Evolutionary conservation across 2,888 invertebrate species (phyloP), one percentile per base, ranked within the genome.

Genomic region (Horisme vitalbata): DNA sequence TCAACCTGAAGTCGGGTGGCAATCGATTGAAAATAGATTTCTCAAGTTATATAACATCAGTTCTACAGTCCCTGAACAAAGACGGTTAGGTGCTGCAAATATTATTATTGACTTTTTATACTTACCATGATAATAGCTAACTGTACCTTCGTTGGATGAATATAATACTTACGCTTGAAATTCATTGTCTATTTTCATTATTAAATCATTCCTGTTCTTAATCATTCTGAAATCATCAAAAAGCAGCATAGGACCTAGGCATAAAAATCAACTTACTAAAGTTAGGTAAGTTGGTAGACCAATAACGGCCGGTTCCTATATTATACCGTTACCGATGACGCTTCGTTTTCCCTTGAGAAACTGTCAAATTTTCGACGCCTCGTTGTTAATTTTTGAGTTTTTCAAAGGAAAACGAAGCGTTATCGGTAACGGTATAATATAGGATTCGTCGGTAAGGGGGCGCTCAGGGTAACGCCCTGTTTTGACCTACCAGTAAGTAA

Each of bases 21-120:
- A 91, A 91, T 61, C 86, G 91, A 48, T 76, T 93, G 36, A 91
- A 91, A 76, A 83, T 88, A 31, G 92, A 93, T 61, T 93, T 93
- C 59, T 75, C 84, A 3, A 89, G 79, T 63, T 90, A 78, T 59
- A 65, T 90, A 20, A 70, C 76, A 31, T 90, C 90, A 21, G 74
- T 90, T 54, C 66, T 87, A 52, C 85, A 85, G 56, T 67, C 79
- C 47, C 59, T 83, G 55, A 84, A 83, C 75, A 80, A 76, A 75
- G 71, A 73, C 28, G 65, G 53, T 52, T 78, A 18, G 18, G 6
- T 18, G 18, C 18, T 18, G 4, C 5, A 4, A 5, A 4, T 18
- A 6, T 18, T 4, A 18, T 18, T 18, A 18, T 18, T 18, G 1
- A 18, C n/a, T n/a, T n/a, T n/a, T n/a, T n/a, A n/a, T 21, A 13